Base-by-base conservation (phyloP, 1,140 invertebrate genomes). In the Magallana angulata region DNA sequence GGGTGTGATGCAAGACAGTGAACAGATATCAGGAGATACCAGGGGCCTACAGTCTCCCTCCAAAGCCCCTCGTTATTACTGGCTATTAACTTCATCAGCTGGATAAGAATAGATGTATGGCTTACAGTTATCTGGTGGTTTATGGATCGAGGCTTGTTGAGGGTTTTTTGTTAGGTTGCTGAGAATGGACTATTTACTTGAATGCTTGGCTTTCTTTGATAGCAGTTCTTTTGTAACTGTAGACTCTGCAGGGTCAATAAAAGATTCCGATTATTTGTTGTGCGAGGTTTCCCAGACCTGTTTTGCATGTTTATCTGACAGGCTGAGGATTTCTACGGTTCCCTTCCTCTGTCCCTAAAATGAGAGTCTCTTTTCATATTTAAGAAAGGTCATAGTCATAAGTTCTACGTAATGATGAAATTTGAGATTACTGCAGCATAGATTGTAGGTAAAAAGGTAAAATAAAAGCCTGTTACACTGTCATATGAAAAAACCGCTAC, bases 1-100 rank as follows among this genome's bases (percentile, higher is more conserved):
- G 24, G 68, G 68, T 76, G 36, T 76, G 68, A 76, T 76, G 68
- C 36, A 76, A 76, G 68, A 9, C 68, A 76, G 18, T 30, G 11
- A 12, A 76, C 24, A 36, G 18, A 36, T 76, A 76, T 76, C 68
- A 8, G 36, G 68, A 18, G 18, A 36, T 76, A 76, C 36, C 68
- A 8, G 18, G 9, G 24, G 24, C 24, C 24, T 36, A 8, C 2
- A 12, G 68, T 30, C 68, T 76, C 11, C 36, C 68, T 30, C 8
- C 18, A 11, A 76, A 30, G 8, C 24, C 3, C 36, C 18, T 76
- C 11, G 9, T 76, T 30, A 76, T 76, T 12, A 76, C 24, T 76
- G 9, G 24, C 68, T 76, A 76, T 76, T 30, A 76, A 76, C 18
- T 36, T 30, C 24, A 12, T 76, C 24, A 18, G 5, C 9, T 24